Conservation (phyloP, 2,888 invertebrate species). For the Pterostichus madidus region DNA sequence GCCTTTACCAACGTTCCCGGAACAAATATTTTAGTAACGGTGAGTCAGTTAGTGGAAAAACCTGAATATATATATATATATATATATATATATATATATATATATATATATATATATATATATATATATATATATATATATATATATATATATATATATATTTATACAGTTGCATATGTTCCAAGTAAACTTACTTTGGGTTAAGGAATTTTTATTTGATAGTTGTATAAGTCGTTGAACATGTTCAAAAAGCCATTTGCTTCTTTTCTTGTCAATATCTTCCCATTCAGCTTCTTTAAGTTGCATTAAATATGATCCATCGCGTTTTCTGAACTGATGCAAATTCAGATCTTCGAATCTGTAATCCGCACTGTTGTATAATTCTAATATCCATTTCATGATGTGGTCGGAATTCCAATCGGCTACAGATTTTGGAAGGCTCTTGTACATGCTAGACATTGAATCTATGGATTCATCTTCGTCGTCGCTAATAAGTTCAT, state of each 20-base stretch:
- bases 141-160: too few species aligned
- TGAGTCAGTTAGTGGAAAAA: slow-evolving; percentile 33
- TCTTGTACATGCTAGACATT: neutral
- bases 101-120: too few species aligned
- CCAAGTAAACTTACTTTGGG: slow-evolving; percentile 18
- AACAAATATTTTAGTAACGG: slow-evolving; percentile 8
- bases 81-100: too few species aligned
- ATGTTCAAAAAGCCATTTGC: slow-evolving; percentile 38
- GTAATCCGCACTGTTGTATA: slow-evolving; percentile 14
- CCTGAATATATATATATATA: too few species aligned
- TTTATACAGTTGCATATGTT: neutral
- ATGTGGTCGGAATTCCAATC: slow-evolving; percentile 19
- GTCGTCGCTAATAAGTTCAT: too few species aligned
- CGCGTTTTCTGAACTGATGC: slow-evolving; percentile 76
- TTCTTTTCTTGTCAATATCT: slow-evolving; percentile 43
- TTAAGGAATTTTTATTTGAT: slow-evolving; percentile 9
- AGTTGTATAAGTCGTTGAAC: slow-evolving; percentile 7
- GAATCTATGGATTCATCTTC: too few species aligned
- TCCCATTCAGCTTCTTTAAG: slow-evolving; percentile 76
- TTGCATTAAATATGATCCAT: slow-evolving; percentile 75
- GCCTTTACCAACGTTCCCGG: neutral
- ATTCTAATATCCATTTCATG: slow-evolving; percentile 31
- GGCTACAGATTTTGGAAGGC: neutral
- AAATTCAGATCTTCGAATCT: slow-evolving; percentile 77
- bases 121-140: too few species aligned